These are phyloP conservation scores for Papilio helenus DNA, from an alignment of 1,140 invertebrate species.

Conservation along the genomic window DNA sequence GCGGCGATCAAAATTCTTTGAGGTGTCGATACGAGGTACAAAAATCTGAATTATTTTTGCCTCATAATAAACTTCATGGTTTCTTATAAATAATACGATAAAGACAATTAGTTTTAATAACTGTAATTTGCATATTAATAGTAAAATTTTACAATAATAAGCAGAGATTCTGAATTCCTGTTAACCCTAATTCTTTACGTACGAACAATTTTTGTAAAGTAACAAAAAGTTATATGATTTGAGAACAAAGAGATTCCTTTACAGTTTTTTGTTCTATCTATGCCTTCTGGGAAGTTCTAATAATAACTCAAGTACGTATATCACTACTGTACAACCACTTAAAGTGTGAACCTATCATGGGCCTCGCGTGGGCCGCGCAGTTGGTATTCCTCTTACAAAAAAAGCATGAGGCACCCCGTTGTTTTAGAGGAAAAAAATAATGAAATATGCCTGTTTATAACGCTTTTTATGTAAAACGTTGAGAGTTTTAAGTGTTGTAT, in stretches of 20 bases:
- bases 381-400: conserved; percentile 74
- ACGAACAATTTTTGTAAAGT: conserved; percentile 1
- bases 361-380: conserved; percentile 65
- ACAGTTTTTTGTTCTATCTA: conserved; percentile 39
- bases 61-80: conserved; percentile 9
- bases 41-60: conserved; percentile 47
- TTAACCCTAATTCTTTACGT: neutral
- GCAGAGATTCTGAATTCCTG: neutral
- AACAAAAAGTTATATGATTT: neutral
- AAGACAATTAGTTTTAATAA: neutral
- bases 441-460: conserved; percentile 77
- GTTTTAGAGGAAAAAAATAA: conserved; percentile 80
- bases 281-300: conserved; percentile 53
- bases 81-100: neutral
- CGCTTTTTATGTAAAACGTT: conserved; percentile 76
- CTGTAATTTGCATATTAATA: neutral
- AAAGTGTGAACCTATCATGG: conserved; percentile 75
- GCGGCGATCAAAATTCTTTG: conserved; percentile 78
- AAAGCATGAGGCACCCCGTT: conserved; percentile 75
- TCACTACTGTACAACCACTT: conserved; percentile 76
- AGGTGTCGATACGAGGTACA: conserved; percentile 78
- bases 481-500: conserved; percentile 72
- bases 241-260: conserved; percentile 42
- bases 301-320: conserved; percentile 67
- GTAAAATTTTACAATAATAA: neutral